Base-by-base conservation (phyloP, 2,888 invertebrate species). In the Stegophylla sp. region DNA sequence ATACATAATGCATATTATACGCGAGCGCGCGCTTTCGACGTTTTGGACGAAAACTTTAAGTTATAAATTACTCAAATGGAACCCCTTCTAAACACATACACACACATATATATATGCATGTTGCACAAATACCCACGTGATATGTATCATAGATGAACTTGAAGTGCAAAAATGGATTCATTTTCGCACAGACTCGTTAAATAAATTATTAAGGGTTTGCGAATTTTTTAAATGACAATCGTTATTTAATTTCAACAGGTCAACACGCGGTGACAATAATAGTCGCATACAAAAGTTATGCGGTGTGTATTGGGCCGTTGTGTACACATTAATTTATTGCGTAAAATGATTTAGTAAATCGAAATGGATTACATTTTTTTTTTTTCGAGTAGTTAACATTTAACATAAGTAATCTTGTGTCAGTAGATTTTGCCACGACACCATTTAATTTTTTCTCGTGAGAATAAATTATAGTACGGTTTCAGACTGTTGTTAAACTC, bases 381-480 rank as follows among this genome's bases (percentile, higher is more conserved):
- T 20, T 56, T 12, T 20, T 3, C 23, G 56, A 20, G 23, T 20
- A 23, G 56, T 56, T 12, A 23, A 56, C 56, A 23, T 56, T 56
- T 12, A 56, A 56, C 23, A 12, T 53, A 51, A 69, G n/a, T 34
- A 69, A 69, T 69, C 34, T 69, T 34, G 15, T 1, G 13, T n/a
- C 20, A n/a, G 69, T 69, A 69, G 48, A 69, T 28, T 51, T 71
- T 53, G 20, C 71, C 41, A 15, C 15, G 10, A 56, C 20, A 41
- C 15, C 17, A 56, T 71, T 71, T 71, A 71, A 56, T 71, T 53
- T 41, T 56, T 51, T 28, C 69, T 28, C 69, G 28, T 56, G 41
- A 71, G 71, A 71, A 71, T 71, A 71, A 71, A 71, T 71, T 71
- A n/a, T n/a, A 71, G 71, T 53, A 41, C 53, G 34, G 53, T 71